These are phyloP conservation scores for Heliopora coerulea DNA, from an alignment of 92 coral and sea anemone genomes.

Conservation along the genomic window DNA sequence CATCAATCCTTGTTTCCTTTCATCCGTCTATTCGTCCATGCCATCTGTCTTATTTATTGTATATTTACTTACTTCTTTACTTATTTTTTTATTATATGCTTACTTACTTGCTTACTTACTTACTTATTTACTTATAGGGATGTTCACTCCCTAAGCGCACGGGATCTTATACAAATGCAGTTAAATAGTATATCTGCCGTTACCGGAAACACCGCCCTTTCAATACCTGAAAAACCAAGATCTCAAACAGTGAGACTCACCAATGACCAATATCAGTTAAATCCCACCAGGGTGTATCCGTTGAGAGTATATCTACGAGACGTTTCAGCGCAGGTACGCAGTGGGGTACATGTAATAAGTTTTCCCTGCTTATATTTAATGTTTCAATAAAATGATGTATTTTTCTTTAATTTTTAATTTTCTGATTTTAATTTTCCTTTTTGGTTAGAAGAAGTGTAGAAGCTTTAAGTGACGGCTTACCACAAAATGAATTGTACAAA, in stretches of 20 bases:
- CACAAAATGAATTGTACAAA: no score
- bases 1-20: not conserved
- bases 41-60: not conserved
- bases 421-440: no score
- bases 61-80: not conserved
- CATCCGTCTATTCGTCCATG: no score
- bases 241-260: not conserved
- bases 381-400: no score
- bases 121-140: not conserved
- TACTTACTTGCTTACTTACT: not conserved
- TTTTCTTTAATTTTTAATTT: no score
- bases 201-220: not conserved
- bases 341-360: no score
- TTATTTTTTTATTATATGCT: not conserved
- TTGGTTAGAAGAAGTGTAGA: no score
- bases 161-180: conserved; percentile 9
- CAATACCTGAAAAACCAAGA: conserved; percentile 1
- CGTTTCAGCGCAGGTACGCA: not conserved
- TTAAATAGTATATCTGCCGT: conserved; percentile 6
- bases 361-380: no score
- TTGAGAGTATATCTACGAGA: not conserved
- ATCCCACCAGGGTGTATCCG: not conserved
- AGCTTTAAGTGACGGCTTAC: no score
- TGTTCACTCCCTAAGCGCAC: not conserved
- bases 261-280: not conserved